Evolutionary conservation across 2,113 vertebrate genomes (phyloP), one percentile per base, ranked within the genome.

Genomic region (Plectropomus leopardus): DNA sequence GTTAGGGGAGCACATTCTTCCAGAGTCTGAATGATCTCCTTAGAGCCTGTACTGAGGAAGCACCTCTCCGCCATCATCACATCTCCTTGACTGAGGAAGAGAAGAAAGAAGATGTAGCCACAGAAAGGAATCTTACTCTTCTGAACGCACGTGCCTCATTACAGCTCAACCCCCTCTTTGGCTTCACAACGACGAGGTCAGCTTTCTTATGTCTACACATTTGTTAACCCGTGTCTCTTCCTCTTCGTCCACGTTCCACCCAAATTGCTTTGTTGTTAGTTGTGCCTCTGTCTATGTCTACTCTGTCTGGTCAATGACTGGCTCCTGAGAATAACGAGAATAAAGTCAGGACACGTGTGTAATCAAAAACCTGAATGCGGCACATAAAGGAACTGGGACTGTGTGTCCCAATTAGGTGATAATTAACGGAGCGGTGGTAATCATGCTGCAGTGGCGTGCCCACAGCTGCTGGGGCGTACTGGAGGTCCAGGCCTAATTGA

Each of bases 381-480:
- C 76, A 78, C 82, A 92, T 86, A 91, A 92, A 81, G 85, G 84
- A 83, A 53, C 53, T 23, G 0, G 54, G 61, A 67, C 53, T 66
- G 92, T 92, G 92, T 93, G 91, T 87, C 92, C 96, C 95, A 97
- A 96, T 97, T 96, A 96, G 93, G 91, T 89, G 92, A 80, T 97
- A 96, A 97, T 98, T 97, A 97, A 96, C 92, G 94, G 92, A 67
- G 93, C 69, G 77, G 64, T 88, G 93, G 94, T 98, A 97, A 98
- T 96, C 96, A 96, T 93, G 92, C 80, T 11, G 86, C 93, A 53
- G 88, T 78, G 88, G 88, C 94, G 91, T 93, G 94, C 93, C 89
- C 83, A 84, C 91, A 91, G 94, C 94, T 93, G 94, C 91, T 78
- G 87, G 32, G 14, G 69, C 68, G 55, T 61, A 76, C 83, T 82